Conservation (phyloP, 2,113 vertebrate genomes). For the Pitta sordida region DNA sequence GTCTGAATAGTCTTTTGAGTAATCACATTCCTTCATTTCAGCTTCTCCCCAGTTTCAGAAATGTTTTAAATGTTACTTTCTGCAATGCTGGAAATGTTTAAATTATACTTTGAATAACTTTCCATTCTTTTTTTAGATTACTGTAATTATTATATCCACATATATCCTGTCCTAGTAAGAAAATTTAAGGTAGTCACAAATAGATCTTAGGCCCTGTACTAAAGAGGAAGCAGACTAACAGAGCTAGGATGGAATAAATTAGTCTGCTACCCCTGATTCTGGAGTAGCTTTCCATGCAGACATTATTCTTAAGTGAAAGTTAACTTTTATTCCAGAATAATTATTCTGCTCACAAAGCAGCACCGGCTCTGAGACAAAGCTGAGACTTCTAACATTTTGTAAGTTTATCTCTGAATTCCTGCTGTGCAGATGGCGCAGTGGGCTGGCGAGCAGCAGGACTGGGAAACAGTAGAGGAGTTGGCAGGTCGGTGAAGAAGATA, state of each 20-base stretch:
- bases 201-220: not conserved
- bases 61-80: not conserved
- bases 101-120: not conserved
- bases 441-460: conserved; percentile 57
- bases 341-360: conserved; percentile 61
- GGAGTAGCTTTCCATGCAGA: not conserved
- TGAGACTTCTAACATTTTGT: conserved; percentile 55
- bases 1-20: not conserved
- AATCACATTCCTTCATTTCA: not conserved
- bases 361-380: conserved; percentile 39
- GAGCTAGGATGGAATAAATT: not conserved
- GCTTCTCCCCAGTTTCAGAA: not conserved
- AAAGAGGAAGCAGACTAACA: not conserved
- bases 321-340: conserved; percentile 37
- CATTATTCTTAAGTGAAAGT: not conserved
- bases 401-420: conserved; percentile 59
- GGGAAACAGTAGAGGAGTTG: conserved; percentile 54
- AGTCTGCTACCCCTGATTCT: not conserved
- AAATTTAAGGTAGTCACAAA: not conserved
- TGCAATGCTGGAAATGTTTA: not conserved
- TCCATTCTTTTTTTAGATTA: not conserved
- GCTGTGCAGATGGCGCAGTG: conserved; percentile 62
- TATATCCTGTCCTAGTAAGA: not conserved
- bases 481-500: conserved; percentile 39
- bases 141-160: not conserved